Evolutionary conservation across 2,113 vertebrate species (phyloP).

Genomic region (Pheucticus melanocephalus): DNA sequence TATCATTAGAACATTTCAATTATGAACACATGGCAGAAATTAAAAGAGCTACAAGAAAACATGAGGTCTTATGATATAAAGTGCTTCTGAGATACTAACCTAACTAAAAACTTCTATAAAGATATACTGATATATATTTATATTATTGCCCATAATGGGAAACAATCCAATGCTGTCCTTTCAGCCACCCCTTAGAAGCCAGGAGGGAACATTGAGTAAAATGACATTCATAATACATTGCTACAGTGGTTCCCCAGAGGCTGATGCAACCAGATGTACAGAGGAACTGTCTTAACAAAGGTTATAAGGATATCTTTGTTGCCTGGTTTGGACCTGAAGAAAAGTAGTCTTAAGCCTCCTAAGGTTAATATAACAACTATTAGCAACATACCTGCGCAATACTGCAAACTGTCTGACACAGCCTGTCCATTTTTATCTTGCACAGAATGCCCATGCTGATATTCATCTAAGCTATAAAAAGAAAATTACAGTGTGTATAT

Average conservation of each 20-base stretch:
- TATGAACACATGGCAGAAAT: background rate
- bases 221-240: background rate
- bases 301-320: background rate
- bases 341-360: background rate
- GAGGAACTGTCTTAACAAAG: background rate
- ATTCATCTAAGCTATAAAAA: constrained; percentile 39
- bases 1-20: background rate
- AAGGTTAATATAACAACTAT: background rate
- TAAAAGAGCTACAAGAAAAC: background rate
- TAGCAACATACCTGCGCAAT: background rate
- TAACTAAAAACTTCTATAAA: background rate
- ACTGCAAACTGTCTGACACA: background rate
- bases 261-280: background rate
- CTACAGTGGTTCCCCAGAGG: background rate
- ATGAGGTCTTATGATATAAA: background rate
- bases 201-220: background rate
- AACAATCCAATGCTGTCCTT: background rate
- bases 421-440: background rate
- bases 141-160: background rate
- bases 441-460: background rate
- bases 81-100: background rate
- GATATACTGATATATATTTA: background rate
- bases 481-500: background rate
- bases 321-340: background rate
- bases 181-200: background rate